Base-by-base conservation (phyloP, 1,140 invertebrate species). In the Drosophila willistoni region DNA sequence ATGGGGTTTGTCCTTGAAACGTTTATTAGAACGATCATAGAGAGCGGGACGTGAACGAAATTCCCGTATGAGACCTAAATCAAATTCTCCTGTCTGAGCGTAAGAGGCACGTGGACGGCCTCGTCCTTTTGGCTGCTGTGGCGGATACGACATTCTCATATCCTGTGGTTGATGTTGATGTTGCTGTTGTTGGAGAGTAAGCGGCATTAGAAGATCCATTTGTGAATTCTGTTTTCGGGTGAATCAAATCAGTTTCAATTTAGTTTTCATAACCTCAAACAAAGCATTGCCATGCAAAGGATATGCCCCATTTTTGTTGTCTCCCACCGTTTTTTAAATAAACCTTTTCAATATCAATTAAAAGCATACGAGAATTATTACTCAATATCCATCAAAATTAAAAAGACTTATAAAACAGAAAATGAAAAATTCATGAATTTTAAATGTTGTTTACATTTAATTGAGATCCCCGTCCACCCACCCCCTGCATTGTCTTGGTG, bases 21-120 rank as follows among this genome's bases (percentile, higher is more conserved):
- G 79, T 47, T 77, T 83, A 19, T 79, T 82, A 17, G 75, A 74
- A 19, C 91, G 81, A 72, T 92, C 91, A 44, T 92, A 92, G 3
- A 92, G 76, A 3, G 77, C 87, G 7, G 91, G 87, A 3, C 87
- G 77, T 1, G 68, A 71, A 22, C 84, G 90, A 81, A 85, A 92
- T 65, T 92, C 90, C 4, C 78, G 76, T 56, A 92, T 92, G 19
- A 92, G 68, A 19, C 81, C 86, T 54, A 91, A 71, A 76, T 92
- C 91, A 9, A 92, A 92, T 70, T 92, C 91, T 0, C 90, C 87
- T 33, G 91, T 91, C 55, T 91, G 84, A 19, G 71, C 79, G 29
- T 89, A 82, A n/a, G 81, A 76, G 22, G 78, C 78, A 22, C 89
- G 78, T 39, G 90, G 90, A 22, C 91, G 78, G 0, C 91, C 90